Evolutionary conservation across 2,113 vertebrate species (phyloP), one percentile per base, ranked within the genome.

Genomic region (Calyptomena viridis): DNA sequence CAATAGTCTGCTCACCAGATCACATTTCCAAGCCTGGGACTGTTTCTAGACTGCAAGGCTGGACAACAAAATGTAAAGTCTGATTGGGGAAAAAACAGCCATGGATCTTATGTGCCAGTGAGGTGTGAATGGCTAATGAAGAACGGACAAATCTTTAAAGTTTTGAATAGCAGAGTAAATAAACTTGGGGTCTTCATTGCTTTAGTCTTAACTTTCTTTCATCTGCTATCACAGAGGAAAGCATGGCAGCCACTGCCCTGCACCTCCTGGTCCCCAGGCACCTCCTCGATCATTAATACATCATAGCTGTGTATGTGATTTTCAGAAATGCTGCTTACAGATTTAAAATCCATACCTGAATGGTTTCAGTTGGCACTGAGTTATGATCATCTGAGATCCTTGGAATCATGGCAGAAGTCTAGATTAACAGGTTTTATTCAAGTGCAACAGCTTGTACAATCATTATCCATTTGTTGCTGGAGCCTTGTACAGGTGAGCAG

Each of bases 41-140:
- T 59, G 37, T 52, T 91, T 94, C 87, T 94, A 80, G 67, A 62
- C 66, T 86, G 18, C n/a, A 87, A 69, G 74, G 33, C 75, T 93
- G 69, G 87, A 92, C 63, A 93, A 60, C 11, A 40, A 60, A 91
- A 74, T 40, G 89, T 84, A 95, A 95, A 91, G 67, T 75, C 81
- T 80, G 9, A 81, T 52, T 87, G 50, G 77, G 63, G 25, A 47
- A 69, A 91, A 78, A 72, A 1, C n/a, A 64, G 24, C 39, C 35
- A 23, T 30, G 2, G 75, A 28, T 31, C 44, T 72, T 39, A 10
- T 14, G 8, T 74, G 78, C 63, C 94, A 94, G 22, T 79, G 62
- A 87, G 59, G 20, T 27, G 2, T 42, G 75, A 86, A 80, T 67
- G 72, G 27, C 47, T 87, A 71, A 56, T 5, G 64, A 30, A 59